Evolutionary conservation across 2,888 invertebrate species (phyloP).

Genomic region (Glyphotaelius pellucidus): DNA sequence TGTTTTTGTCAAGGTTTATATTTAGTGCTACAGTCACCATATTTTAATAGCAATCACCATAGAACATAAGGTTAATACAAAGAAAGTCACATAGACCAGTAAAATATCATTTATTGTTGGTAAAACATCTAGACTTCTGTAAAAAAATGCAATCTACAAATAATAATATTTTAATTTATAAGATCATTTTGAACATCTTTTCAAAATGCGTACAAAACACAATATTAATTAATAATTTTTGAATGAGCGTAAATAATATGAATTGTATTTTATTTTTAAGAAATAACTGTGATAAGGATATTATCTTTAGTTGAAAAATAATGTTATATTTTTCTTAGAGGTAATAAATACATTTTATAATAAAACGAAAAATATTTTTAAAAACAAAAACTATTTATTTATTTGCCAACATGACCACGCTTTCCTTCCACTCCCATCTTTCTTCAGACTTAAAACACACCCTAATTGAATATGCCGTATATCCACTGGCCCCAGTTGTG

Average conservation of each 20-base stretch:
- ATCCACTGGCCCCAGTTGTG: not conserved
- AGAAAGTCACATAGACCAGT: not conserved
- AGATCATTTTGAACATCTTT: not conserved
- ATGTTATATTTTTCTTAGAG: not conserved
- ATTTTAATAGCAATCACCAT: not conserved
- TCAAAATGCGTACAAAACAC: not conserved
- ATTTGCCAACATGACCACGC: not conserved
- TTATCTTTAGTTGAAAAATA: not conserved
- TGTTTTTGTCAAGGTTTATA: not conserved
- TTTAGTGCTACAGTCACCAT: not conserved
- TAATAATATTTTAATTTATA: not conserved
- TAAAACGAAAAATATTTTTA: not conserved
- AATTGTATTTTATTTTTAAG: slow-evolving; percentile 25
- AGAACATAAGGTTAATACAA: not conserved
- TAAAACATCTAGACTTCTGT: not conserved
- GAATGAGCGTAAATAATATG: not conserved
- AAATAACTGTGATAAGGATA: slow-evolving; percentile 47
- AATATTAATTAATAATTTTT: not conserved
- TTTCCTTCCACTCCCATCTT: not conserved
- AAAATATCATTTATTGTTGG: not conserved
- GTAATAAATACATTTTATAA: not conserved
- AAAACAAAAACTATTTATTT: not conserved
- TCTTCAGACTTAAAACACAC: not conserved
- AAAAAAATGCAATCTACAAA: not conserved
- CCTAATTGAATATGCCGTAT: not conserved